phyloP scores from a whole-genome alignment of 2,888 invertebrate species.

The Heliconius hortense region DNA sequence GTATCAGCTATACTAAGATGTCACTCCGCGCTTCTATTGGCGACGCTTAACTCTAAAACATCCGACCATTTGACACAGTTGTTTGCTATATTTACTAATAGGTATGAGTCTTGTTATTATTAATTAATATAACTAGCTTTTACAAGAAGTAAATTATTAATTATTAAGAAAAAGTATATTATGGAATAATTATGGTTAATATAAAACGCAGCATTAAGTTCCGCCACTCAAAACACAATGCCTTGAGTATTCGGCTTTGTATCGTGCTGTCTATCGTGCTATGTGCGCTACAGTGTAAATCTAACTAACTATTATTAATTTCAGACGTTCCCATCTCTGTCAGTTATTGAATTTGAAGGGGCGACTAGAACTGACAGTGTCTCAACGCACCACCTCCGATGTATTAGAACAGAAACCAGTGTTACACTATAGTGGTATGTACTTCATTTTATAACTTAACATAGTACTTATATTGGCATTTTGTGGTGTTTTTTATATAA shows the following conservation, averaged over 20 bases:
- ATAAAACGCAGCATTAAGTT: too few relatives aligned
- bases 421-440: constrained; percentile 66
- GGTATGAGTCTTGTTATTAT: constrained; percentile 27
- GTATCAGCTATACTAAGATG: constrained; percentile 55
- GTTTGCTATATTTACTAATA: constrained; percentile 61
- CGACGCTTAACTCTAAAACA: constrained; percentile 49
- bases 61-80: constrained; percentile 59
- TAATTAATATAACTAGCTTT: background rate
- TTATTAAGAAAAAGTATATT: too few relatives aligned
- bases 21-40: constrained; percentile 67
- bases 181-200: too few relatives aligned
- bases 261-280: background rate
- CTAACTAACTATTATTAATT: background rate
- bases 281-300: background rate
- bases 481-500: too few relatives aligned
- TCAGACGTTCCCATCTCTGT: constrained; percentile 70
- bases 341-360: constrained; percentile 71
- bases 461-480: too few relatives aligned
- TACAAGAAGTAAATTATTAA: too few relatives aligned
- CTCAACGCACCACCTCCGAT: constrained; percentile 51
- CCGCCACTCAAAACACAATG: too few relatives aligned
- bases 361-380: constrained; percentile 60
- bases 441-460: background rate
- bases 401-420: constrained; percentile 54
- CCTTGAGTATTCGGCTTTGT: background rate